Percentiles rank a stretch among this genome's conserved stretches.
phyloP scores from a whole-genome alignment of 2,888 invertebrate species.

The Rhabditophanes sp. region DNA sequence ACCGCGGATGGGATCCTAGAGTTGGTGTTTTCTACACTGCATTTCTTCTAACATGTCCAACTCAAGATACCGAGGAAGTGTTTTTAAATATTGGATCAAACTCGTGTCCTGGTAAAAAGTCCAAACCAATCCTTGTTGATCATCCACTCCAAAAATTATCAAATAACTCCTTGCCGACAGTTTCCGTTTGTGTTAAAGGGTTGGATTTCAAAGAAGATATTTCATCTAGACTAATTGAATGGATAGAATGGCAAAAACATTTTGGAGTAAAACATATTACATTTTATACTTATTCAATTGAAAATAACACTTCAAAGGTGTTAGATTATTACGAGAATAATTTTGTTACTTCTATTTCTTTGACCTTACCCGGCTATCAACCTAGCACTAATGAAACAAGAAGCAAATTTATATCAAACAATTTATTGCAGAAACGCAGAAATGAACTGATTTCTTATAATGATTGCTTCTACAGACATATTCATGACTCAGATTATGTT shows the following conservation, averaged over 20 bases:
- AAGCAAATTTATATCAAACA: constrained; percentile 61
- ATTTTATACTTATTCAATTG: constrained; percentile 68
- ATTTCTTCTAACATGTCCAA: constrained; percentile 29
- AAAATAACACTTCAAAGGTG: constrained; percentile 73
- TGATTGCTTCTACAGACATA: constrained; percentile 78
- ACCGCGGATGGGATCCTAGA: constrained; percentile 41
- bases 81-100: too few relatives aligned
- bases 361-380: constrained; percentile 72
- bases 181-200: constrained; percentile 63
- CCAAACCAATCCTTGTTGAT: too few relatives aligned
- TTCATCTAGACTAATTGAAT: constrained; percentile 57
- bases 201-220: constrained; percentile 61
- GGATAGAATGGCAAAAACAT: constrained; percentile 71
- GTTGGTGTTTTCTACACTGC: constrained; percentile 29
- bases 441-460: constrained; percentile 90
- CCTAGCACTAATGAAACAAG: constrained; percentile 60
- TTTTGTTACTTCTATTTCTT: background rate
- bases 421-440: constrained; percentile 77
- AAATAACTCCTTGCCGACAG: too few relatives aligned
- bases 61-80: constrained; percentile 4
- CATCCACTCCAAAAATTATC: too few relatives aligned
- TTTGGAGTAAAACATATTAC: constrained; percentile 58
- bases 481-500: constrained; percentile 46
- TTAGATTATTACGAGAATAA: constrained; percentile 50
- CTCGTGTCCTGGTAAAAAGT: too few relatives aligned